Evolutionary conservation across 2,113 vertebrate species (phyloP).

Genomic region (Gavia stellata): DNA sequence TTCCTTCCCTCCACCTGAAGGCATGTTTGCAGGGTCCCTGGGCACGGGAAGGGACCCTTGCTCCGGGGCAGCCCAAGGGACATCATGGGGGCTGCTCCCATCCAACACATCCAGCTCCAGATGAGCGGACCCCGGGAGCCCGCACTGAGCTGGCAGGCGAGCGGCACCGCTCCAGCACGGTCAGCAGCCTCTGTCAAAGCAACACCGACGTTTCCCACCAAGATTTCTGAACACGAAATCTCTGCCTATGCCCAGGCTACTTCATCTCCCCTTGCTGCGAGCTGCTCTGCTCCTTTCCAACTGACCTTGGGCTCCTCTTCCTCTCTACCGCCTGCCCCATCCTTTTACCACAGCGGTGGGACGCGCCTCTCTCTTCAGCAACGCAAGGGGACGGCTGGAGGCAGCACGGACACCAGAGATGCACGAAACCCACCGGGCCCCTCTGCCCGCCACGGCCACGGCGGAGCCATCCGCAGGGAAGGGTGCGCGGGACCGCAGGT

Average conservation of each 20-base stretch:
- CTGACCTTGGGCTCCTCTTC: background rate
- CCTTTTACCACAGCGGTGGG: background rate
- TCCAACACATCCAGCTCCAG: accelerated
- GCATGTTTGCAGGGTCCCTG: accelerated
- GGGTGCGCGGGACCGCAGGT: background rate
- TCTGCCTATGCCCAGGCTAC: background rate
- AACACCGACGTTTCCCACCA: accelerated
- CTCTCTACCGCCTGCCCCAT: background rate
- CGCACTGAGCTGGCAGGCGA: accelerated
- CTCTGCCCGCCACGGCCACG: background rate
- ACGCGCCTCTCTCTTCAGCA: accelerated
- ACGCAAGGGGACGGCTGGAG: accelerated
- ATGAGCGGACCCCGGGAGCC: accelerated
- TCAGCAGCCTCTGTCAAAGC: accelerated
- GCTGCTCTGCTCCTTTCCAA: background rate
- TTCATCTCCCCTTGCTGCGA: background rate
- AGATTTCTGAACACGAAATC: accelerated
- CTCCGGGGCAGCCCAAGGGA: background rate
- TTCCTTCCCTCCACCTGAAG: background rate
- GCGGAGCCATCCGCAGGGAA: background rate
- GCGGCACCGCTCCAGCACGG: accelerated
- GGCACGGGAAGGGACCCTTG: background rate
- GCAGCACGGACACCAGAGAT: accelerated
- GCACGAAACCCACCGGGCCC: background rate
- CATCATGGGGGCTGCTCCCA: background rate